Base-by-base conservation (phyloP, 2,797 vertebrate species). In the Lepus oiostolus region DNA sequence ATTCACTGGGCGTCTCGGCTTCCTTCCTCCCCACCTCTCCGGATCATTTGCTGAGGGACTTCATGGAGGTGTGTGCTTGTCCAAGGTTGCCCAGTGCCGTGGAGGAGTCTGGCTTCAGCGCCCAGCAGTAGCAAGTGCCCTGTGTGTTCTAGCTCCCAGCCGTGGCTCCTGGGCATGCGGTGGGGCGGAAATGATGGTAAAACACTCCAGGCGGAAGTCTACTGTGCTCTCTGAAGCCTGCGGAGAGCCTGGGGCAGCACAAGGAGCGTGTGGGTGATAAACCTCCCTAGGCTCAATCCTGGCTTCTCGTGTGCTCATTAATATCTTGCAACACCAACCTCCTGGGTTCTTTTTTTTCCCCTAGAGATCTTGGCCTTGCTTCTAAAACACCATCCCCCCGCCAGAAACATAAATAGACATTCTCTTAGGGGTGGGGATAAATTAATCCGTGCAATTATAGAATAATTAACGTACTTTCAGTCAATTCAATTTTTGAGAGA, bases 381-480 rank as follows among this genome's bases (percentile, higher is more conserved):
- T 94, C 62, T 17, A 30, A 16, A 63, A 80, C 4, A 21, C 38
- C 42, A 42, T 42, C 54, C 54, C 54, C 82, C 32, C 90, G 62
- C 86, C 30, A 72, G 32, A 76, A 97, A 91, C 92, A 95, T 74
- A 90, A 94, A 95, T 94, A 96, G 93, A 94, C 80, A 89, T 95
- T 95, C 84, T 70, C 76, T 91, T 87, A 76, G 90, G 94, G 77
- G 72, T 83, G 71, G 81, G 84, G 94, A 91, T 95, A 95, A 94
- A 95, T 96, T 95, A 96, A 96, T 95, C 92, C n/a, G 24, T 30
- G 67, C 77, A 96, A 96, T 97, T 96, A 96, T 65, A 92, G 88
- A 95, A 92, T 95, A 97, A 97, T 96, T 97, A 89, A 97, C 95
- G 83, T 80, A 93, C 89, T 97, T 96, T 83, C 81, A 94, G 70